phyloP scores from a whole-genome alignment of 2,888 invertebrate species.

The Dryomyza anilis region DNA sequence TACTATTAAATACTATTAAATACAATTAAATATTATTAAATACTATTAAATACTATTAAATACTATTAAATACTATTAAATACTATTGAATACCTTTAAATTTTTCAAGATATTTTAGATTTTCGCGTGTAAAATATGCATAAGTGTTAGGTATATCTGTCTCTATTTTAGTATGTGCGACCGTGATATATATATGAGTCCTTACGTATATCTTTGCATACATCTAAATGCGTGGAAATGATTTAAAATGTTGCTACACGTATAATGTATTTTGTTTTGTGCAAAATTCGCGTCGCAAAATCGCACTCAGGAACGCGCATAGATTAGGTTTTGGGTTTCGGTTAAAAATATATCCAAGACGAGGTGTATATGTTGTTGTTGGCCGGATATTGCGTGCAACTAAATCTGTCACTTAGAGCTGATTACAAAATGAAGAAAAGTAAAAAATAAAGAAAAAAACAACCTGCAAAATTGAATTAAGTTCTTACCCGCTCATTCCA shows the following conservation, averaged over 20 bases:
- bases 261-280: neutral
- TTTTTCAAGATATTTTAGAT: too few relatives aligned
- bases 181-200: neutral
- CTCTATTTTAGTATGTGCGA: neutral
- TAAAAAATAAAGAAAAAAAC: neutral
- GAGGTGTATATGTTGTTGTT: too few relatives aligned
- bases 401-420: neutral
- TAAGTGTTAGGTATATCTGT: neutral
- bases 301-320: neutral
- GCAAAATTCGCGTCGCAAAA: neutral
- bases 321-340: too few relatives aligned
- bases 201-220: neutral
- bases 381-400: neutral
- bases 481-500: neutral
- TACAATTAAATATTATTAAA: too few relatives aligned
- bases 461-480: neutral
- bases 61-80: too few relatives aligned
- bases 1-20: too few relatives aligned
- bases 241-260: neutral
- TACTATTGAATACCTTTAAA: too few relatives aligned
- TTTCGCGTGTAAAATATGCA: conserved; percentile 5
- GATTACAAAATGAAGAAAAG: too few relatives aligned
- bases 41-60: too few relatives aligned
- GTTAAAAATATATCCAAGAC: too few relatives aligned
- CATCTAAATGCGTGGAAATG: neutral